phyloP scores from a whole-genome alignment of 2,888 invertebrate genomes.

The Tromatobia lineatoria region DNA sequence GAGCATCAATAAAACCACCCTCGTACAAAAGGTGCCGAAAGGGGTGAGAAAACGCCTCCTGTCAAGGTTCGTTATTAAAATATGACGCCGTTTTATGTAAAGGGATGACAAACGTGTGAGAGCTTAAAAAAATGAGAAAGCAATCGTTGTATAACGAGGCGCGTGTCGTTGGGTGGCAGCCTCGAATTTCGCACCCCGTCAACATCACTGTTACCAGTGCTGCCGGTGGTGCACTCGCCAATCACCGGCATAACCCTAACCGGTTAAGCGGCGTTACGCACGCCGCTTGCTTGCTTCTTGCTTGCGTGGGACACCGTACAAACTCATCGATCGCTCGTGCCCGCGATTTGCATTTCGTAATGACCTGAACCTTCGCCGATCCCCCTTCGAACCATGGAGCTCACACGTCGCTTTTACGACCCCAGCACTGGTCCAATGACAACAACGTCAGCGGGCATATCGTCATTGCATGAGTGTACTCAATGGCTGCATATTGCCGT shows the following conservation, averaged over 20 bases:
- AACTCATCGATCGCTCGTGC: constrained; percentile 81
- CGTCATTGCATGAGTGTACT: constrained; percentile 17
- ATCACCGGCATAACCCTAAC: constrained; percentile 72
- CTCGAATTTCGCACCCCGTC: constrained; percentile 81
- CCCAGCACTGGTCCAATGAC: constrained; percentile 35
- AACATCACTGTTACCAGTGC: constrained; percentile 64
- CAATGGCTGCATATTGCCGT: constrained; percentile 9
- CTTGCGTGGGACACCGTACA: constrained; percentile 76
- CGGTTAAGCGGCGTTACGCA: constrained; percentile 82
- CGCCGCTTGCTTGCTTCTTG: constrained; percentile 71
- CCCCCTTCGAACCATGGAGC: constrained; percentile 24
- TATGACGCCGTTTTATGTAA: constrained; percentile 72
- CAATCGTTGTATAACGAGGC: constrained; percentile 82
- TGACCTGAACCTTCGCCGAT: constrained; percentile 74
- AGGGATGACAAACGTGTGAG: constrained; percentile 55
- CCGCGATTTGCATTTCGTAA: constrained; percentile 84
- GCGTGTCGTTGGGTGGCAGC: constrained; percentile 78
- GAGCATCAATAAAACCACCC: constrained; percentile 20
- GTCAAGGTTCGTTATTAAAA: constrained; percentile 79
- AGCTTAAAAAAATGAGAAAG: constrained; percentile 73
- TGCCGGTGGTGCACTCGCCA: constrained; percentile 39
- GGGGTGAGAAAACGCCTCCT: constrained; percentile 42
- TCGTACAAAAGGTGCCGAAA: constrained; percentile 10
- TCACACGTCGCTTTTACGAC: constrained; percentile 37
- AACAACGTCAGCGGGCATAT: constrained; percentile 43